These are phyloP conservation scores for Trachymyrmex cornetzi DNA, from an alignment of 1,140 invertebrate species.

Conservation along the genomic window DNA sequence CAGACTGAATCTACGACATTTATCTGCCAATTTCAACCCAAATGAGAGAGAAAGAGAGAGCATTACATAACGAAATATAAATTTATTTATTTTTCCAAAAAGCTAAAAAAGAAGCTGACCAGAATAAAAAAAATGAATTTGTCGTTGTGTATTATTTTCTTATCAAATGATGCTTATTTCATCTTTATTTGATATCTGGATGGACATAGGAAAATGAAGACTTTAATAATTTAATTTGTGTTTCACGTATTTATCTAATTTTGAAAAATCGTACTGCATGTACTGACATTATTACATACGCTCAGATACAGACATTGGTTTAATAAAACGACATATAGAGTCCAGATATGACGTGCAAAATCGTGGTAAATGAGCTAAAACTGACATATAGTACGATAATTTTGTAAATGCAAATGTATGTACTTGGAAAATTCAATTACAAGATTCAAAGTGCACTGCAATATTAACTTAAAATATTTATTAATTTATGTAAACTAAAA, in stretches of 20 bases:
- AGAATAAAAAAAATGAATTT: not conserved
- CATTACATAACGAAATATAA: not conserved
- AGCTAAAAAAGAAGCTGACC: not conserved
- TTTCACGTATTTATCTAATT: not conserved
- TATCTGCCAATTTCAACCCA: not conserved
- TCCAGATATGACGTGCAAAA: not conserved
- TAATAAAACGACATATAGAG: slow-evolving; percentile 10
- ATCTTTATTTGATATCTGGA: not conserved
- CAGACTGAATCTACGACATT: not conserved
- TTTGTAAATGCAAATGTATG: not conserved
- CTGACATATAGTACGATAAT: not conserved
- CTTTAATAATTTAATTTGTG: not conserved
- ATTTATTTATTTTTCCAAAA: not conserved
- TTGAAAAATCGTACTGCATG: not conserved
- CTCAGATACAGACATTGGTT: not conserved
- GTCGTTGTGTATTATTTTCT: not conserved
- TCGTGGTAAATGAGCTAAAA: not conserved
- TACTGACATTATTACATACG: not conserved
- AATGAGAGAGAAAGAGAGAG: too few species aligned
- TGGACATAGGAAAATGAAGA: not conserved
- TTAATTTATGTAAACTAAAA: not conserved
- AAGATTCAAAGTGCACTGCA: slow-evolving; percentile 7
- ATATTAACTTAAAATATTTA: slow-evolving; percentile 22
- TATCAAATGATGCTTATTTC: not conserved
- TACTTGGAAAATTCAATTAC: slow-evolving; percentile 18